These are phyloP conservation scores for Lepeophtheirus nordmannii DNA, from an alignment of 2,888 invertebrate species.

Conservation along the genomic window DNA sequence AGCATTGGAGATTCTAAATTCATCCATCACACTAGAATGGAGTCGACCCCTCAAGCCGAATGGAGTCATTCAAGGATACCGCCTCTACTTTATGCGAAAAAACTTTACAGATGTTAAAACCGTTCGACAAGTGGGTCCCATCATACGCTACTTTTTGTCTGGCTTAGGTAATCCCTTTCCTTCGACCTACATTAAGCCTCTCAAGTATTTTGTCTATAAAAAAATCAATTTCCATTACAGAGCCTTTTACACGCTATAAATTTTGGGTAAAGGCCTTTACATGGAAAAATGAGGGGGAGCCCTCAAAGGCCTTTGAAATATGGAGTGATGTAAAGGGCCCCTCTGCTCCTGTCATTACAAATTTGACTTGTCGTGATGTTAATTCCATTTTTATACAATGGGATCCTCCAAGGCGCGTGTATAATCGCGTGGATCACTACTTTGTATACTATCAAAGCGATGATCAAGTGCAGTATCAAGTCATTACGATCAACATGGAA, in stretches of 20 bases:
- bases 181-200: not conserved
- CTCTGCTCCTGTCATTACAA: conserved; percentile 59
- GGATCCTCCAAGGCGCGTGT: conserved; percentile 59
- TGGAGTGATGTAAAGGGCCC: conserved; percentile 71
- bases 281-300: conserved; percentile 53
- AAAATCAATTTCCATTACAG: conserved; percentile 41
- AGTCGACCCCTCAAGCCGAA: conserved; percentile 29
- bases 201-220: not conserved
- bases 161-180: conserved; percentile 28
- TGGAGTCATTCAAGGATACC: conserved; percentile 30
- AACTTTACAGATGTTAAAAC: conserved; percentile 30
- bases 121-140: conserved; percentile 27
- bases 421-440: conserved; percentile 59
- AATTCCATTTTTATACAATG: conserved; percentile 65
- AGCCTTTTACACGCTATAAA: conserved; percentile 65
- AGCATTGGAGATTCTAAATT: conserved; percentile 31
- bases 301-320: conserved; percentile 54
- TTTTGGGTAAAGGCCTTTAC: conserved; percentile 73
- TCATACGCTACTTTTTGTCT: conserved; percentile 28
- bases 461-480: conserved; percentile 36
- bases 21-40: conserved; percentile 29
- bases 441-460: conserved; percentile 48
- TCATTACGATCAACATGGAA: conserved; percentile 30
- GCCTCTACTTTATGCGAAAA: conserved; percentile 29
- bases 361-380: conserved; percentile 62